These are phyloP conservation scores for Noctilio leporinus DNA, from an alignment of 2,113 vertebrate species.

Conservation along the genomic window DNA sequence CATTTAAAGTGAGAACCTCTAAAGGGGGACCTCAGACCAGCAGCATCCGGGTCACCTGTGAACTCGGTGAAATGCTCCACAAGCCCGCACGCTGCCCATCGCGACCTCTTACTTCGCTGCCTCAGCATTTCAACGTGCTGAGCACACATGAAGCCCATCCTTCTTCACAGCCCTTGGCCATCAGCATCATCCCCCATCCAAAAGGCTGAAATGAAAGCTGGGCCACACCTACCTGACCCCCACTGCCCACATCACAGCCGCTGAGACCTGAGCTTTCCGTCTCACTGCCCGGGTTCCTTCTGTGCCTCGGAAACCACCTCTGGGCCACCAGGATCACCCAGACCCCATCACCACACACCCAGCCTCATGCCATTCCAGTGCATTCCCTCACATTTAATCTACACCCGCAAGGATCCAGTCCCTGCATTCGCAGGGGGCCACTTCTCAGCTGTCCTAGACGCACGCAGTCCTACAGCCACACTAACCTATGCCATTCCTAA, in stretches of 20 bases:
- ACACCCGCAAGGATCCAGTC: neutral
- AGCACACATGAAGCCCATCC: neutral
- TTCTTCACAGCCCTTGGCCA: rapidly evolving
- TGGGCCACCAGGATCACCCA: rapidly evolving
- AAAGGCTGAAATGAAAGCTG: neutral
- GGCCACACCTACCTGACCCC: neutral
- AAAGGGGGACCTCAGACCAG: neutral
- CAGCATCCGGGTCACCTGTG: neutral
- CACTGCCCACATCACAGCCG: neutral
- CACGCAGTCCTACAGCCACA: rapidly evolving
- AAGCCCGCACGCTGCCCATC: rapidly evolving
- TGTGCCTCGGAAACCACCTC: neutral
- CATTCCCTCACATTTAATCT: neutral
- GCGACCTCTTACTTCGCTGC: neutral
- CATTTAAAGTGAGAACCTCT: neutral
- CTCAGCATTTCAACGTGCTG: neutral
- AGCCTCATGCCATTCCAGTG: neutral
- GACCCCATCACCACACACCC: neutral
- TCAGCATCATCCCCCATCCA: rapidly evolving
- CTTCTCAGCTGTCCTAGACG: neutral
- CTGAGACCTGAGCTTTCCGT: neutral
- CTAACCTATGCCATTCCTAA: rapidly evolving
- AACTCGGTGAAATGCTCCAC: neutral
- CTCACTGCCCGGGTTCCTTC: neutral
- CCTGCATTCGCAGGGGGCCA: neutral